Percentiles rank a stretch among this genome's conserved stretches.
These are phyloP conservation scores for Gymnosoma rotundatum DNA, from an alignment of 2,888 invertebrate species.

Conservation along the genomic window DNA sequence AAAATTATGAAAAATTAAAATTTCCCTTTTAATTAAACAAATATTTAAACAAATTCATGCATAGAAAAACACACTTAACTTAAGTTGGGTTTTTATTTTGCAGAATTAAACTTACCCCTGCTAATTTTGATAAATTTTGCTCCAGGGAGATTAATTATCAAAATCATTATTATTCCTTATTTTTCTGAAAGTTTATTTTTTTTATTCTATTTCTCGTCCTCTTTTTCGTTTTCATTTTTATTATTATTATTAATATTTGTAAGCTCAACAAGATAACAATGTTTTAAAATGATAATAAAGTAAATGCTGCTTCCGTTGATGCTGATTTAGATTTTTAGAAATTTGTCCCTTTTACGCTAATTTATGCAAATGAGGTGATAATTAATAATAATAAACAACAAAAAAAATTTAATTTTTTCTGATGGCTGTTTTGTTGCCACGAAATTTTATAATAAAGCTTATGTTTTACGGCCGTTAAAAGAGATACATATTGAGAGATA, in stretches of 20 bases:
- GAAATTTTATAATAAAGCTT: slow-evolving; percentile 26
- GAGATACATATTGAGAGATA: neutral
- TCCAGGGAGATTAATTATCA: slow-evolving; percentile 66
- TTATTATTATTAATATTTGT: slow-evolving; percentile 34
- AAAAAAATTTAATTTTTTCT: slow-evolving; percentile 8
- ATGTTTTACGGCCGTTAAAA: slow-evolving; percentile 13
- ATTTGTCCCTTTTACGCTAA: slow-evolving; percentile 49
- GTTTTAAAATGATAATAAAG: slow-evolving; percentile 27
- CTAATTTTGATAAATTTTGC: slow-evolving; percentile 62
- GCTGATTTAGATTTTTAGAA: slow-evolving; percentile 9
- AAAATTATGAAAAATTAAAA: neutral
- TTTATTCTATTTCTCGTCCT: neutral
- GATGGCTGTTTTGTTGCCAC: slow-evolving; percentile 13
- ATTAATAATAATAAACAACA: slow-evolving; percentile 57
- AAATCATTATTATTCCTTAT: slow-evolving; percentile 63
- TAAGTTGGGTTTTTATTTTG: slow-evolving; percentile 4
- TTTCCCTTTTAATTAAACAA: neutral
- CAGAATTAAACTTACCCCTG: slow-evolving; percentile 10
- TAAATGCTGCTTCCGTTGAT: slow-evolving; percentile 11
- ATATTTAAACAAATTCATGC: neutral
- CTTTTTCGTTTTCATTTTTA: slow-evolving; percentile 8
- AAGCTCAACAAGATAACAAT: slow-evolving; percentile 26
- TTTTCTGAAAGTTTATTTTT: slow-evolving; percentile 35
- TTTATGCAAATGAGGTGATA: slow-evolving; percentile 69
- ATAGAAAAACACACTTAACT: neutral